Conservation (phyloP, 2,113 vertebrate species). For the Hyaena hyaena region DNA sequence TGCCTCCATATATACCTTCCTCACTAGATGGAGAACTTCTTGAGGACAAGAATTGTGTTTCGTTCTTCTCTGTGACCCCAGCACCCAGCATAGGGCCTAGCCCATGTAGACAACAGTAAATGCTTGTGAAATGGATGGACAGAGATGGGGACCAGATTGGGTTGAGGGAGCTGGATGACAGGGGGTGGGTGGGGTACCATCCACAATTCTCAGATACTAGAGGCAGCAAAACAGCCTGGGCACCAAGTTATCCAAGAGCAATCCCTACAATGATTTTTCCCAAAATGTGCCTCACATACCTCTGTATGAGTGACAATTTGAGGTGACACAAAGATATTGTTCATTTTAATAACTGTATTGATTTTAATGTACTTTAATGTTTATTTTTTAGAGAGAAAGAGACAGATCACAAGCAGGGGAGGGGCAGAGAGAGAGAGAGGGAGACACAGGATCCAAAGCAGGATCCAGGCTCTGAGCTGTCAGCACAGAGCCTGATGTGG, state of each 20-base stretch:
- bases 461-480: no score
- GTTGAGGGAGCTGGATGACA: not conserved
- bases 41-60: not conserved
- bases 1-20: constrained; percentile 6
- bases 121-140: not conserved
- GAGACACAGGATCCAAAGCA: no score
- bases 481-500: no score
- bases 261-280: not conserved
- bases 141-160: not conserved
- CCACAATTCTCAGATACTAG: not conserved
- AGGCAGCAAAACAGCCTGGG: not conserved
- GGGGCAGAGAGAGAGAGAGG: no score
- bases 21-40: not conserved
- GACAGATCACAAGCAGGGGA: no score
- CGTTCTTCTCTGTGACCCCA: constrained; percentile 18
- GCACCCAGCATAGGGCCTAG: not conserved
- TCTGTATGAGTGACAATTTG: not conserved
- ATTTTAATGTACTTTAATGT: not conserved
- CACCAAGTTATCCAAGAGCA: not conserved
- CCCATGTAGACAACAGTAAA: not conserved
- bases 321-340: constrained; percentile 23
- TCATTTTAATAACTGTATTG: not conserved
- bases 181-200: no score
- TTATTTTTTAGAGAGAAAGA: no score
- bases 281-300: not conserved